These are phyloP conservation scores for Mesitornis unicolor DNA, from an alignment of 2,113 vertebrate species.

Conservation along the genomic window DNA sequence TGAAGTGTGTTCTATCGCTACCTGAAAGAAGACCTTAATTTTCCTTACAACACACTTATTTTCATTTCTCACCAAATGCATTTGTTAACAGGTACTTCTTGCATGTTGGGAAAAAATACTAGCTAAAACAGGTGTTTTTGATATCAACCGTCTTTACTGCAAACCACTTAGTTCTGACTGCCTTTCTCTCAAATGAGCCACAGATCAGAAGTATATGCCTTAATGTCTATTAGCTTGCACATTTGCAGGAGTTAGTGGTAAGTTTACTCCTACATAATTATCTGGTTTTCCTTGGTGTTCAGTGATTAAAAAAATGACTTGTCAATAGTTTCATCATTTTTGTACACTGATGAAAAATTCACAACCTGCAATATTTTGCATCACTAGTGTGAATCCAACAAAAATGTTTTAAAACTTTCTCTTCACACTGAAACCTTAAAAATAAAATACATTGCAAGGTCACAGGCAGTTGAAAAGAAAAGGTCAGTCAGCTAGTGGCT, in stretches of 20 bases:
- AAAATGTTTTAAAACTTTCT: background rate
- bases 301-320: background rate
- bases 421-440: background rate
- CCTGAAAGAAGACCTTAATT: background rate
- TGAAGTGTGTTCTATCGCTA: background rate
- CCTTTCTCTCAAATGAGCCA: background rate
- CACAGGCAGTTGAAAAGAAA: background rate
- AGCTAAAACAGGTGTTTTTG: background rate
- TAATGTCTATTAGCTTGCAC: background rate
- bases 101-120: background rate
- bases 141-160: background rate
- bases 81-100: background rate
- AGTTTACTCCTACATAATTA: background rate
- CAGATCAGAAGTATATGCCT: background rate
- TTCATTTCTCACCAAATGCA: background rate
- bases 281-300: background rate
- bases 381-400: background rate
- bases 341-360: background rate
- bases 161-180: background rate
- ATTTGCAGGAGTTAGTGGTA: background rate
- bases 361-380: background rate
- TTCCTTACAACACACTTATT: background rate
- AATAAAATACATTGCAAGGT: background rate
- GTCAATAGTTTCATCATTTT: background rate
- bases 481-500: background rate